phyloP scores from a whole-genome alignment of 1,140 invertebrate species.

The Heliconius eleuchia region DNA sequence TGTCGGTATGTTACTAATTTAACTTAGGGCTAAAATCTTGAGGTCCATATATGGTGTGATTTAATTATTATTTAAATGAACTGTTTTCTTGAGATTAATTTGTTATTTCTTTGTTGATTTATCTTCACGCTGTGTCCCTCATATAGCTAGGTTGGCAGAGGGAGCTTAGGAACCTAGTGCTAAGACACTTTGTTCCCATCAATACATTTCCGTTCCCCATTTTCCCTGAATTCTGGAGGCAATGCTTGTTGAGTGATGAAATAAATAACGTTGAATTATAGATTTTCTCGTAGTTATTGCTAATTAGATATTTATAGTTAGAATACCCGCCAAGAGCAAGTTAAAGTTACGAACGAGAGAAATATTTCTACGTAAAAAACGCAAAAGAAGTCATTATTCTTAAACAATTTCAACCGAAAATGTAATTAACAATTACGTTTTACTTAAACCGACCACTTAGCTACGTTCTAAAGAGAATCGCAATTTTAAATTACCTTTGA shows the following conservation, averaged over 20 bases:
- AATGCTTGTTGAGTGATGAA: too few relatives aligned
- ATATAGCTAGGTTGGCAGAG: too few relatives aligned
- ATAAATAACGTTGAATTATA: too few relatives aligned
- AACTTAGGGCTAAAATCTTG: slow-evolving; percentile 9
- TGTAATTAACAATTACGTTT: slow-evolving; percentile 42
- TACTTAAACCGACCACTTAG: slow-evolving; percentile 34
- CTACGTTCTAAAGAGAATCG: slow-evolving; percentile 46
- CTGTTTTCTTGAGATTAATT: neutral
- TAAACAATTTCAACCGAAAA: slow-evolving; percentile 35
- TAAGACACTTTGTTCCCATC: too few relatives aligned
- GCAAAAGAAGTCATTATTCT: slow-evolving; percentile 38
- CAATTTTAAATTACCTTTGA: slow-evolving; percentile 56
- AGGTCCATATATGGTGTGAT: neutral
- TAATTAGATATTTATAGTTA: neutral
- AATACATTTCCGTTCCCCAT: too few relatives aligned
- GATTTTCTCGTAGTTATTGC: neutral
- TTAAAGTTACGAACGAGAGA: neutral
- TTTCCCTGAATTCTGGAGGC: too few relatives aligned
- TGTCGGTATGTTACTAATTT: slow-evolving; percentile 43
- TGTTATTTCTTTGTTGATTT: too few relatives aligned
- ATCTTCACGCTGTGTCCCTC: too few relatives aligned
- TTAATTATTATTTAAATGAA: neutral
- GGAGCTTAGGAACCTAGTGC: too few relatives aligned
- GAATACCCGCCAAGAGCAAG: neutral
- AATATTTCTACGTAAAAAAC: slow-evolving; percentile 18